Evolutionary conservation across 2,888 invertebrate genomes (phyloP), one percentile per base, ranked within the genome.

Genomic region (Drosophila pseudotalamancana): DNA sequence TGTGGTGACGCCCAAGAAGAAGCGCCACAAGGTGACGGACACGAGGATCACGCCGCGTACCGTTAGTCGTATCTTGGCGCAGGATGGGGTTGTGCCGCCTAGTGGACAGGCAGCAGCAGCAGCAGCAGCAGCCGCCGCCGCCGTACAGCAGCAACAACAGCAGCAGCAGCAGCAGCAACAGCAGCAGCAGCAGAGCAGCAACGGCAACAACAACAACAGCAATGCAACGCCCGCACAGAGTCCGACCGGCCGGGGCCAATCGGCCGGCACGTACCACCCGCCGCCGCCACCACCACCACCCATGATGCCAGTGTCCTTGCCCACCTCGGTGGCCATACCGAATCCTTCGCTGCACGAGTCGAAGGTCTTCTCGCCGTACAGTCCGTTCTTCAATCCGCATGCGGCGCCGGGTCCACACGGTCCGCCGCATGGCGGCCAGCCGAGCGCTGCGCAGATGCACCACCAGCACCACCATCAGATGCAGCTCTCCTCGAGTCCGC

Each of bases 21-120:
- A 98, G 92, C 94, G 99, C 55, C 98, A 98, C 90, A 99, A 99
- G 95, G 97, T 98, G 88, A 98, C 98, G 31, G 98, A 98, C 90
- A 97, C 97, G 53, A 93, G 98, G 81, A 96, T 98, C 79, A 97
- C 97, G 27, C 97, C 97, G 18, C 94, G 97, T 75, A 97, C 97
- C 45, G 97, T 97, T 40, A 97, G 96, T 90, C 93, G 97, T 74
- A 95, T 97, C 77, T 92, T 97, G 83, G 96, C 96, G 46, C 95
- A 95, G 90, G 97, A 97, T 84, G 96, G 95, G 42, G 94, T 94
- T 84, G 95, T 95, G 53, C 95, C 95, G 83, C 95, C 78, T 32
- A 75, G 61, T 57, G 67, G 68, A 68, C 73, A 66, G 45, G 61
- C 81, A 60, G 49, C 77, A 19, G 68, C 63, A 35, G 48, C 74